These are phyloP conservation scores for Acrocephalus arundinaceus DNA, from an alignment of 2,113 vertebrate species.

Conservation along the genomic window DNA sequence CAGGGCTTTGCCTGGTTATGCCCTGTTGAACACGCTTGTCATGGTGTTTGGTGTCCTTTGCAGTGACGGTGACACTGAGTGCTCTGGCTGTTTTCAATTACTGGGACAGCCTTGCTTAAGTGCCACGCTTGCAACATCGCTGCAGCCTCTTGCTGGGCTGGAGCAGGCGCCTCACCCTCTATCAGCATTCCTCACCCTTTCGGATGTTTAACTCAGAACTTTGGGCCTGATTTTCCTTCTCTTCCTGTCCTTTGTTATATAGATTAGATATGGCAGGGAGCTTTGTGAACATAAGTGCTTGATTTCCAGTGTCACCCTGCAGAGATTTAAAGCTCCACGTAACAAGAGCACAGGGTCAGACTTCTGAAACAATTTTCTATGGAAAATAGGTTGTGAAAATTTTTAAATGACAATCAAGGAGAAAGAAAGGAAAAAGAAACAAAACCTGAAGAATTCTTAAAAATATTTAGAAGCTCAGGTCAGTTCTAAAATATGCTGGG, in stretches of 20 bases:
- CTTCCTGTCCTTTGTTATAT: not conserved
- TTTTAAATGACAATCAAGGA: not conserved
- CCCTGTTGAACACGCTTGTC: not conserved
- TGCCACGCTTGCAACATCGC: rapidly evolving
- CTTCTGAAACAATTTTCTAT: not conserved
- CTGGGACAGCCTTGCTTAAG: not conserved
- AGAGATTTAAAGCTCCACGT: not conserved
- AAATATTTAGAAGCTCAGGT: not conserved
- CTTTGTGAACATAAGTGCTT: not conserved
- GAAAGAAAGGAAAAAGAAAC: not conserved
- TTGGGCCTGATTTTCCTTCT: not conserved
- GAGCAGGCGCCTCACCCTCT: not conserved
- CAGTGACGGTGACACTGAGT: rapidly evolving
- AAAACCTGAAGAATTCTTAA: not conserved
- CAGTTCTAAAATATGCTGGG: not conserved
- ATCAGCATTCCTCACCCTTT: not conserved
- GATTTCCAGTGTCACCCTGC: not conserved
- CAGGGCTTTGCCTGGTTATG: not conserved
- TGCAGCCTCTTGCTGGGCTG: not conserved
- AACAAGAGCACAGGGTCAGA: not conserved
- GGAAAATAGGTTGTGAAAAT: not conserved
- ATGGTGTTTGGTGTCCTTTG: not conserved
- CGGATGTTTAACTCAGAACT: not conserved
- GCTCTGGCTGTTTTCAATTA: not conserved
- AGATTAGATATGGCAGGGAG: not conserved